Conservation (phyloP, 2,113 vertebrate species). For the Aplodontia rufa region DNA sequence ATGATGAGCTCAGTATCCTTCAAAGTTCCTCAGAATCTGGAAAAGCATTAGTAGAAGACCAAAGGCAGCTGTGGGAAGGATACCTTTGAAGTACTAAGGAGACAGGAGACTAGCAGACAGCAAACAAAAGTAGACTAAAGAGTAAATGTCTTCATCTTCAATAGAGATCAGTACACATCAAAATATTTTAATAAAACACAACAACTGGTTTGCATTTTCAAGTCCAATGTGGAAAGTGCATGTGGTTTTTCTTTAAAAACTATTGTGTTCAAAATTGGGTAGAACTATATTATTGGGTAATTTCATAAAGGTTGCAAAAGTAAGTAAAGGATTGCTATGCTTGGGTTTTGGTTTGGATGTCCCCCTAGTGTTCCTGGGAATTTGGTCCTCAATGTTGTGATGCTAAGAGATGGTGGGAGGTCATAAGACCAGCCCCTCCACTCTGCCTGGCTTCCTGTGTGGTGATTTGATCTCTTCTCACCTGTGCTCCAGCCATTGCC, state of each 20-base stretch:
- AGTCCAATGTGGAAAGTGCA: neutral
- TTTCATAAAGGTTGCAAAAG: neutral
- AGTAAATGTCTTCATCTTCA: neutral
- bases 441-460: neutral
- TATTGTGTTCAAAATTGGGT: neutral
- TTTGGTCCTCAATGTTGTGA: neutral
- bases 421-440: neutral
- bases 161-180: neutral
- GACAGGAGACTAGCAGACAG: neutral
- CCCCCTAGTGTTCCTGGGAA: neutral
- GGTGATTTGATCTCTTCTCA: too few relatives aligned
- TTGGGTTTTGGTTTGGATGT: neutral
- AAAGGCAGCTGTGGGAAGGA: neutral
- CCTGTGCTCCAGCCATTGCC: neutral
- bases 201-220: neutral
- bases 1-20: neutral
- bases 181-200: neutral
- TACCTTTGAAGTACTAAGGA: neutral
- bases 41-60: neutral
- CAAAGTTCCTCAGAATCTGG: neutral
- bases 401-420: neutral
- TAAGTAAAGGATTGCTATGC: neutral
- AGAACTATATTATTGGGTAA: neutral
- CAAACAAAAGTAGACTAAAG: neutral
- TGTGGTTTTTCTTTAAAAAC: neutral